Evolutionary conservation across 2,797 vertebrate genomes (phyloP).

Genomic region (Dendrocincla tyrannina): DNA sequence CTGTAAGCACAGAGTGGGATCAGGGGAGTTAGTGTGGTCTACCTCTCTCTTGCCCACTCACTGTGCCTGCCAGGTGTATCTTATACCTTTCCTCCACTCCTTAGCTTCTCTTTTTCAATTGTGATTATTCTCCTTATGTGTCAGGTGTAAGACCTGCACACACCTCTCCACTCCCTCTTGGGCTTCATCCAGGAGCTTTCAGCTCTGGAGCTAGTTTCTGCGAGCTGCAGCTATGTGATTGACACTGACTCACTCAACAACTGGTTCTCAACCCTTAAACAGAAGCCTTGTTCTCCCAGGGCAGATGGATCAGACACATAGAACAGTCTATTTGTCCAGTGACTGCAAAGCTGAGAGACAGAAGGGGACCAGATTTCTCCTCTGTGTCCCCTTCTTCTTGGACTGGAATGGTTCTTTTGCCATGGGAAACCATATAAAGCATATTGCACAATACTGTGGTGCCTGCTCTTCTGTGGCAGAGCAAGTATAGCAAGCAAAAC

Average conservation of each 20-base stretch:
- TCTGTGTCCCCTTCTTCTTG: neutral
- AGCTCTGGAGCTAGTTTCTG: slow-evolving; percentile 48
- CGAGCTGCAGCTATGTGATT: slow-evolving; percentile 20
- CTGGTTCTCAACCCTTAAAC: slow-evolving; percentile 24
- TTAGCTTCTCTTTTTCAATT: neutral
- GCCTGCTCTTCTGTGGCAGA: neutral
- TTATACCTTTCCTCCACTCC: neutral
- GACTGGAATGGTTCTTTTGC: neutral
- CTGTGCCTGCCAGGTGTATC: neutral
- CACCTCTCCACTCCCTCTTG: slow-evolving; percentile 46
- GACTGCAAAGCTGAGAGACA: neutral
- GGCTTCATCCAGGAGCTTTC: slow-evolving; percentile 44
- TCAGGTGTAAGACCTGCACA: slow-evolving; percentile 37
- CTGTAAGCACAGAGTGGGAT: neutral
- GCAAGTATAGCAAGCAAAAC: neutral
- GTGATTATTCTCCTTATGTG: neutral
- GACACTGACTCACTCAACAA: slow-evolving; percentile 51
- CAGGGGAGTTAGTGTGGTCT: neutral
- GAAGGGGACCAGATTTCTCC: neutral
- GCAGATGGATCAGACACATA: neutral
- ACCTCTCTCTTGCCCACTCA: neutral
- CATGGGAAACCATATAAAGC: neutral
- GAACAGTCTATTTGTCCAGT: neutral
- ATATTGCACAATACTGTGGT: fast-evolving
- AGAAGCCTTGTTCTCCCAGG: slow-evolving; percentile 16